These are phyloP conservation scores for cattle (Bos taurus) DNA, from an alignment of 2,113 vertebrate genomes.

Conservation along the genomic window DNA sequence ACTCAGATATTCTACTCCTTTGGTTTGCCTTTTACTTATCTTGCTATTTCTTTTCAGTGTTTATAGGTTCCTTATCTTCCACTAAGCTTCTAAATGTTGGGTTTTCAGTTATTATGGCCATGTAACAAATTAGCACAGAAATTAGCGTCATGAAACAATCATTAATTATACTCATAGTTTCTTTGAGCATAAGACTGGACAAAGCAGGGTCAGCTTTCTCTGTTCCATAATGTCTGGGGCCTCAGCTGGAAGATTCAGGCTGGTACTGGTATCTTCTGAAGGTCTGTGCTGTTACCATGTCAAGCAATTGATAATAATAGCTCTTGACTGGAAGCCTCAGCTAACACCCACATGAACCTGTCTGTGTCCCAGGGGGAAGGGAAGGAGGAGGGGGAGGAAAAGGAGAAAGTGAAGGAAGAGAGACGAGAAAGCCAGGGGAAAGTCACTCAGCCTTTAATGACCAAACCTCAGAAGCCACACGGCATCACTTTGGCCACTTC, in stretches of 20 bases:
- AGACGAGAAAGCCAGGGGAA: background rate
- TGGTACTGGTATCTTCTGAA: background rate
- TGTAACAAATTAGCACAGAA: background rate
- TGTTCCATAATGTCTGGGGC: background rate
- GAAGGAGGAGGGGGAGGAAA: background rate
- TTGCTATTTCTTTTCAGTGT: background rate
- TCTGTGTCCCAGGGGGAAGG: background rate
- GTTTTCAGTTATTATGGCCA: background rate
- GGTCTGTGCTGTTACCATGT: background rate
- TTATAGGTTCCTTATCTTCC: background rate
- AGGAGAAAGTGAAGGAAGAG: background rate
- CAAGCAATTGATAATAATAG: background rate
- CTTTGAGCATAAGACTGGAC: background rate
- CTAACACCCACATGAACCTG: background rate
- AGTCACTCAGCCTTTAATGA: background rate
- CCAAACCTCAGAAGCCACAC: background rate
- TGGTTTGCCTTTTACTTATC: background rate
- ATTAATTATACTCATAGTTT: slow-evolving; percentile 4
- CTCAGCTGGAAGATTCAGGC: background rate
- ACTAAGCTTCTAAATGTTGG: background rate
- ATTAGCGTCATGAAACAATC: background rate
- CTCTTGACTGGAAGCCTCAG: background rate
- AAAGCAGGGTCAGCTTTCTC: background rate
- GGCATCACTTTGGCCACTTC: background rate
- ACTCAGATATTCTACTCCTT: background rate